Evolutionary conservation across 2,888 invertebrate species (phyloP).

Genomic region (Temnothorax unifasciatus): DNA sequence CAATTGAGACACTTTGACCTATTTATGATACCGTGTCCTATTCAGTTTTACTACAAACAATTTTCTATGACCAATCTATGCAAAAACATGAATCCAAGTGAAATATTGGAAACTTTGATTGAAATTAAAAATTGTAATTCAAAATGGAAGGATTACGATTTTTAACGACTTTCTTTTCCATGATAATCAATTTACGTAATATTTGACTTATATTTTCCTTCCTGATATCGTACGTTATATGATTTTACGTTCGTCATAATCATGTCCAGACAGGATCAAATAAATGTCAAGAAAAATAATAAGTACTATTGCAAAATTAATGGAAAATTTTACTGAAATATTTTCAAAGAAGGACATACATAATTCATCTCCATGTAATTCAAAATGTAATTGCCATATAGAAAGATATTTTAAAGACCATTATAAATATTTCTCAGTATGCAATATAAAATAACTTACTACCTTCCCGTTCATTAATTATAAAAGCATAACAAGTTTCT

Average conservation of each 20-base stretch:
- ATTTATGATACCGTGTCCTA: conserved; percentile 17
- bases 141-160: background rate
- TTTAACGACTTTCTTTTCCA: conserved; percentile 4
- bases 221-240: background rate
- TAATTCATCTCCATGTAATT: background rate
- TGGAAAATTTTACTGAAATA: background rate
- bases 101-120: background rate
- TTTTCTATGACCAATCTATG: conserved; percentile 11
- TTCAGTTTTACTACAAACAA: conserved; percentile 45
- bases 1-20: conserved; percentile 31
- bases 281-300: background rate
- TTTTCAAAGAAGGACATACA: background rate
- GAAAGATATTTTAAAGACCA: background rate
- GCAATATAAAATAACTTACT: conserved; percentile 10
- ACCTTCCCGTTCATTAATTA: background rate
- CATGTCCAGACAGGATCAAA: background rate
- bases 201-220: conserved; percentile 32
- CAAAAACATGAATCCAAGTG: background rate
- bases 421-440: no score
- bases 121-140: conserved; percentile 25
- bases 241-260: background rate
- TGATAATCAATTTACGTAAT: background rate
- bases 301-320: background rate
- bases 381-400: background rate
- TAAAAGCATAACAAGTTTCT: conserved; percentile 1